Evolutionary conservation across 1,140 invertebrate genomes (phyloP), one percentile per base, ranked within the genome.

Genomic region (Zaprionus vittiger): DNA sequence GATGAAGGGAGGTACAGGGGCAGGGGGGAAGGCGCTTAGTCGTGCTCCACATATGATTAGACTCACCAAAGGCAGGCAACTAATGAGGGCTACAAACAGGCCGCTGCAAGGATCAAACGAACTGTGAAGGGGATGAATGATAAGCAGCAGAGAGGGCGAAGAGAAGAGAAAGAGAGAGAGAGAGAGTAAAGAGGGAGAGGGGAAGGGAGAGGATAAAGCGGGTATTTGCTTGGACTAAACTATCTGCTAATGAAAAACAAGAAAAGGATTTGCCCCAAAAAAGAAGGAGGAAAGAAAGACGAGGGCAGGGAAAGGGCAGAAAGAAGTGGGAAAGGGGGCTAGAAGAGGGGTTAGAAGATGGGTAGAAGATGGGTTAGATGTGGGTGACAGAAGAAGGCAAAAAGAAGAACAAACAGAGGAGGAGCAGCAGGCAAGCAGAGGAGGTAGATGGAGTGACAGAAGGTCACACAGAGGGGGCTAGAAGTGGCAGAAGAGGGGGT

Each of bases 181-280:
- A 41, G 0, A 37, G 26, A 31, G 28, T 3, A 7, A 11, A 34
- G 4, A 11, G n/a, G 1, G 6, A 4, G 9, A 54, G 28, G 24
- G 20, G 2, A 4, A 24, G 52, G 62, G 62, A 37, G 37, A 63
- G 47, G 31, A 20, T 6, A 26, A 52, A 12, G 17, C 24, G 61
- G 49, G 44, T 64, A 55, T 64, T 63, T 65, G 70, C 64, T 65
- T 65, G 41, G 60, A 17, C 77, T 61, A 87, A 86, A 87, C 80
- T 75, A 83, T 87, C 80, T 80, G 80, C 84, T 86, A 89, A 89
- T 86, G 80, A 87, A 86, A 86, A 77, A 67, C 44, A 79, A 75
- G 77, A 79, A 64, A 70, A 55, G 67, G 44, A 73, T 67, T 38
- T 5, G 4, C 0, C 37, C 37, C 47, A 31, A 61, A 57, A 62